Conservation (phyloP, 2,888 invertebrate genomes). For the Eurytoma californica region DNA sequence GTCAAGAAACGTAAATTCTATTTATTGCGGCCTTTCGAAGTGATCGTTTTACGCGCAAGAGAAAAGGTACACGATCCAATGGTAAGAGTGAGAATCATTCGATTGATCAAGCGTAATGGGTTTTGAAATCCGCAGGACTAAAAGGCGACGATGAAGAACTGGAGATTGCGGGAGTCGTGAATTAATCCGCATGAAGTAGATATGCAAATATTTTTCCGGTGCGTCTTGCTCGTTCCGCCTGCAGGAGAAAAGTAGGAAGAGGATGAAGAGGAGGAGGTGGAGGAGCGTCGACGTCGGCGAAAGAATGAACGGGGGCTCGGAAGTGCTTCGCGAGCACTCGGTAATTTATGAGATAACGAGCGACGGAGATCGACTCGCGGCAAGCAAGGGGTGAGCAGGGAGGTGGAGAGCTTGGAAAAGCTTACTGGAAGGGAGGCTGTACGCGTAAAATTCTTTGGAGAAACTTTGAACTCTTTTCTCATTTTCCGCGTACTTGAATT, state of each 20-base stretch:
- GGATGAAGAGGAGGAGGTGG: not conserved
- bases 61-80: not conserved
- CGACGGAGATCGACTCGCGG: constrained; percentile 15
- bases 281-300: not conserved
- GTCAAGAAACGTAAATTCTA: too few species aligned
- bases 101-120: constrained; percentile 40
- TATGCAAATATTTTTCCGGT: constrained; percentile 55
- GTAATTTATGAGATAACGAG: constrained; percentile 57
- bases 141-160: constrained; percentile 10
- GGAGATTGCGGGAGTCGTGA: constrained; percentile 30
- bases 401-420: not conserved
- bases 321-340: constrained; percentile 41
- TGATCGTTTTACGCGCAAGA: not conserved
- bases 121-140: constrained; percentile 23
- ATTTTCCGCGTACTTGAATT: constrained; percentile 73
- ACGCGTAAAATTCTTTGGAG: constrained; percentile 69
- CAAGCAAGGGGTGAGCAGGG: constrained; percentile 9
- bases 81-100: not conserved
- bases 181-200: constrained; percentile 52
- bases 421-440: constrained; percentile 3
- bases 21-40: not conserved
- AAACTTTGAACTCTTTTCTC: constrained; percentile 75
- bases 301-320: constrained; percentile 37
- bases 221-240: not conserved
- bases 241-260: too few species aligned